These are phyloP conservation scores for Corythornis cristatus DNA, from an alignment of 2,113 vertebrate genomes.

Conservation along the genomic window DNA sequence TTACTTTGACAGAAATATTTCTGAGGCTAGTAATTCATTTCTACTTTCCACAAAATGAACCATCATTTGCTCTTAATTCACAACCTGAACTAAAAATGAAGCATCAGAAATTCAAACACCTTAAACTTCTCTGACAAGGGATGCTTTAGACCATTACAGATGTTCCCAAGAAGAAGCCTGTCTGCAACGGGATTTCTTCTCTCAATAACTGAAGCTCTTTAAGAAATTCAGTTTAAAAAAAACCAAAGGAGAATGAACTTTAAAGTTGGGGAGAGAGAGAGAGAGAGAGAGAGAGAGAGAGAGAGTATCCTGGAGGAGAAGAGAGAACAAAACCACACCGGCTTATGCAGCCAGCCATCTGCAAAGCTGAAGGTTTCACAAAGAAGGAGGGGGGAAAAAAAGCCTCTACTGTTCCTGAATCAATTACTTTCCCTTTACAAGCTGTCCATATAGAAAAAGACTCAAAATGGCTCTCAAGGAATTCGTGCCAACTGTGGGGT, in stretches of 20 bases:
- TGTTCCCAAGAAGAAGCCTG: not conserved
- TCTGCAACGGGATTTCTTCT: conserved; percentile 6
- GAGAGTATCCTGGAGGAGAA: conserved; percentile 42
- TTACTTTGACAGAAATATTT: not conserved
- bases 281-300: not conserved
- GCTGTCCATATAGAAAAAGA: conserved; percentile 52
- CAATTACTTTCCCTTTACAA: conserved; percentile 77
- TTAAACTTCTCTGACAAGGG: not conserved
- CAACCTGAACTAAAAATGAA: not conserved
- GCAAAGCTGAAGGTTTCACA: conserved; percentile 74
- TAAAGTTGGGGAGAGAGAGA: not conserved
- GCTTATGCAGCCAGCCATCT: conserved; percentile 74
- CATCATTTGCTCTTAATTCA: not conserved
- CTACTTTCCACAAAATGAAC: not conserved
- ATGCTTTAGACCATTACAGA: not conserved
- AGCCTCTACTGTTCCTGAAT: conserved; percentile 75
- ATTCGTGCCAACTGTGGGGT: conserved; percentile 70
- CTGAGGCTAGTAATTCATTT: not conserved
- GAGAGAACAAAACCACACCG: conserved; percentile 67
- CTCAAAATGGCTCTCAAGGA: conserved; percentile 80
- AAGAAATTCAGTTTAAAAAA: not conserved
- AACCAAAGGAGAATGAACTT: not conserved
- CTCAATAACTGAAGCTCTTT: not conserved
- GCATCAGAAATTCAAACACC: not conserved
- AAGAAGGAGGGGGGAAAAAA: conserved; percentile 66